phyloP scores from a whole-genome alignment of 2,888 invertebrate genomes.

The Germaria angustata region DNA sequence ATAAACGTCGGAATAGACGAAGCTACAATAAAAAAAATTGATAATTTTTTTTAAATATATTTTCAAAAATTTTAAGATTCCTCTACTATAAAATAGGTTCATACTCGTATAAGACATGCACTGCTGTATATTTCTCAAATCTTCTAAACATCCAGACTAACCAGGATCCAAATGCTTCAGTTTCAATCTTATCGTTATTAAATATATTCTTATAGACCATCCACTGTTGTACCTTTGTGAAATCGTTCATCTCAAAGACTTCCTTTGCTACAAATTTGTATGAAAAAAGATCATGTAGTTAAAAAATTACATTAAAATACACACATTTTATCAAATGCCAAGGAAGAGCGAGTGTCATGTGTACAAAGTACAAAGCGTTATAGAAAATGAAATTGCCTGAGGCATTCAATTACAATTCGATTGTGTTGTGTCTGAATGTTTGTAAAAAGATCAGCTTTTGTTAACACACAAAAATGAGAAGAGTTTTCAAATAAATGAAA shows the following conservation, averaged over 20 bases:
- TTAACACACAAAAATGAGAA: slow-evolving; percentile 8
- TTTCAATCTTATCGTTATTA: too few relatives aligned
- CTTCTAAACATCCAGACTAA: too few relatives aligned
- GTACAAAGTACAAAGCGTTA: not conserved
- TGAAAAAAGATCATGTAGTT: not conserved
- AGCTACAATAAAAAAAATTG: too few relatives aligned
- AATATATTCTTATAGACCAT: too few relatives aligned
- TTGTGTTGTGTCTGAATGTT: slow-evolving; percentile 76
- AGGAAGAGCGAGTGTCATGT: not conserved
- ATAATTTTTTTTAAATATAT: too few relatives aligned
- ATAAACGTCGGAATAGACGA: too few relatives aligned
- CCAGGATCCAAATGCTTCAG: too few relatives aligned
- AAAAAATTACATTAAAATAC: slow-evolving; percentile 32
- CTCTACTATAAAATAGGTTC: too few relatives aligned
- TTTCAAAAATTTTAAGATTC: too few relatives aligned
- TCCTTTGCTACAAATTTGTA: not conserved
- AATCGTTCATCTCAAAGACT: slow-evolving; percentile 48
- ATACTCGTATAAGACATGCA: too few relatives aligned
- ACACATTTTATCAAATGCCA: not conserved
- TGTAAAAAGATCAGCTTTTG: slow-evolving; percentile 77
- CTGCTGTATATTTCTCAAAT: too few relatives aligned
- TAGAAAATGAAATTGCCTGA: slow-evolving; percentile 68
- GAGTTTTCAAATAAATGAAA: slow-evolving; percentile 1
- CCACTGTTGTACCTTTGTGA: too few relatives aligned
- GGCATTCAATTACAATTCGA: slow-evolving; percentile 78